A percentile compares a stretch with the other conserved stretches of the same genome.
Conservation (phyloP, 37 sponge, comb jelly and placozoan species). For the Chondrilla cf. caribensis region DNA sequence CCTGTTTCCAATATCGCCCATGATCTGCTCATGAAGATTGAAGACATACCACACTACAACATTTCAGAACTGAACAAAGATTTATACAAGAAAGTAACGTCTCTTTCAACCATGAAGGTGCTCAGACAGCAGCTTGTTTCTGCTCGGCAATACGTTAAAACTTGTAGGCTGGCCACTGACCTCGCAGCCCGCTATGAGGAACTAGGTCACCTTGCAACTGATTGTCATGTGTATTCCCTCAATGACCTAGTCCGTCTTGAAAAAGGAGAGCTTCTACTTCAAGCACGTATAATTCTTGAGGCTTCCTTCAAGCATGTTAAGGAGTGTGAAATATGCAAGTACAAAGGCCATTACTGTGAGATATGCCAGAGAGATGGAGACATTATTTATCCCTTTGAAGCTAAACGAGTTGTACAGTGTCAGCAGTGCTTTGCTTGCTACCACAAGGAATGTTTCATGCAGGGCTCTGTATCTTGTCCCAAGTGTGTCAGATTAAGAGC, state of each 20-base stretch:
- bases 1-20: slow-evolving; percentile 84
- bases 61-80: slow-evolving; percentile 21
- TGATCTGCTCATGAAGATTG: slow-evolving; percentile 66
- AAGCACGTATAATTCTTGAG: background rate
- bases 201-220: slow-evolving; percentile 59
- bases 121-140: slow-evolving; percentile 24
- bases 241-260: slow-evolving; percentile 64
- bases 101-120: slow-evolving; percentile 31
- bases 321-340: slow-evolving; percentile 59
- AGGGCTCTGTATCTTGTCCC: slow-evolving; percentile 13
- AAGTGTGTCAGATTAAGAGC: slow-evolving; percentile 26
- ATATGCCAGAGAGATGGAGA: slow-evolving; percentile 74
- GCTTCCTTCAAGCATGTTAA: background rate
- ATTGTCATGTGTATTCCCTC: slow-evolving; percentile 65
- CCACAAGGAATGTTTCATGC: slow-evolving; percentile 25
- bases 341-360: slow-evolving; percentile 95
- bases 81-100: slow-evolving; percentile 32
- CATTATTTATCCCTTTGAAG: slow-evolving; percentile 92
- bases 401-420: slow-evolving; percentile 64
- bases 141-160: slow-evolving; percentile 56
- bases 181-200: slow-evolving; percentile 42
- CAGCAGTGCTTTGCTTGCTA: slow-evolving; percentile 35
- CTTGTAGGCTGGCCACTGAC: slow-evolving; percentile 33
- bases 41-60: slow-evolving; percentile 67
- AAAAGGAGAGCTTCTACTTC: background rate